A percentile compares a stretch with the other conserved stretches of the same genome.
phyloP scores from a whole-genome alignment of 2,888 invertebrate genomes.

The Himalopsyche tibetana region DNA sequence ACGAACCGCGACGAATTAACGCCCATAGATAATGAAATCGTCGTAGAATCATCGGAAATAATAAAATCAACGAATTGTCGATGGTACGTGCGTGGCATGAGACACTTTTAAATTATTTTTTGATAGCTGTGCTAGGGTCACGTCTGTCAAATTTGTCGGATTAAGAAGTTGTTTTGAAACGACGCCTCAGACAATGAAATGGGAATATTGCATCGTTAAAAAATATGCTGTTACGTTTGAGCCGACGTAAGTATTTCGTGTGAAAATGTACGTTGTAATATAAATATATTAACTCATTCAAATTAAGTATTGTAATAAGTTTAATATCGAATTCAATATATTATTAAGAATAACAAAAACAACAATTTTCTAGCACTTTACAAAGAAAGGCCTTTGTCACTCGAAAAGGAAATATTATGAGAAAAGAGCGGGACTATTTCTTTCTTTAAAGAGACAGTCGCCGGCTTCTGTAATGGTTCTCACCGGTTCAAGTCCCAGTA shows the following conservation, averaged over 20 bases:
- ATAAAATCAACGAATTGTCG: conserved; percentile 5
- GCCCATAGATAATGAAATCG: conserved; percentile 29
- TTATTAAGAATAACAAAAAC: no score
- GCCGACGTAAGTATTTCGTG: conserved; percentile 1
- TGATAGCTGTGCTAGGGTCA: conserved; percentile 7
- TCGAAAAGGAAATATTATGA: no score
- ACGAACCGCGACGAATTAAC: background rate
- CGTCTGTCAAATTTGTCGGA: conserved; percentile 31
- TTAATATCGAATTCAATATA: no score
- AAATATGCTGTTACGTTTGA: background rate
- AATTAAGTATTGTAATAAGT: no score
- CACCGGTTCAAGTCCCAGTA: no score
- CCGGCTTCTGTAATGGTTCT: no score
- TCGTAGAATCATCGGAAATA: background rate
- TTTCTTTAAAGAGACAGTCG: no score
- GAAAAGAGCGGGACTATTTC: no score
- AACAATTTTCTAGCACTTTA: no score
- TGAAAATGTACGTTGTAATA: background rate
- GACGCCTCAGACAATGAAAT: background rate
- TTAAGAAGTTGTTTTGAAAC: background rate
- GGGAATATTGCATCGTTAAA: background rate
- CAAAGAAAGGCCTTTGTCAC: no score
- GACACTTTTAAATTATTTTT: background rate
- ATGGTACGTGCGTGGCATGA: conserved; percentile 11
- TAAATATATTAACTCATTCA: no score